Base-by-base conservation (phyloP, 2,113 vertebrate species). In the Piliocolobus tephrosceles region DNA sequence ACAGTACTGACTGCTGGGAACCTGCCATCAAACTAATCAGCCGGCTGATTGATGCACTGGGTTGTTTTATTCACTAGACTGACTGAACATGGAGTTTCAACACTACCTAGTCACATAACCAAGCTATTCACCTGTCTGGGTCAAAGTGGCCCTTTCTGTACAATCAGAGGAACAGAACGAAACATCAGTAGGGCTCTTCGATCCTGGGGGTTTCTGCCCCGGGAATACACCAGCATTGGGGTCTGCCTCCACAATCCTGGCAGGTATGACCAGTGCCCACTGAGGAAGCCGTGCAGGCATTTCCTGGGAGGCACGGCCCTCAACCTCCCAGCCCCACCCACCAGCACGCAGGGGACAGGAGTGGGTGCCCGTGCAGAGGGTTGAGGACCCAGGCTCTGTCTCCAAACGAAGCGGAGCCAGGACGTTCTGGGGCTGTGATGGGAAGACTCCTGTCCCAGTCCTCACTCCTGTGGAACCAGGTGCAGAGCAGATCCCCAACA, bases 1-100 rank as follows among this genome's bases (percentile, higher is more conserved):
- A 64, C 27, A 64, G 14, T 13, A 20, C 5, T 11, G 47, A 22
- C 23, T 47, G 22, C 27, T 11, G 64, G 66, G 22, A 90, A 32
- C 14, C 1, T 17, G 27, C 20, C 52, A 11, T 70, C 14, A 38
- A 38, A 27, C 30, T 17, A 16, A 27, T 1, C 9, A 8, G 18
- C 5, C 1, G 3, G 52, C 23, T 35, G 27, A n/a, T 0, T 2
- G 45, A 25, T 2, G 9, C 1, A 1, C 1, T 1, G 0, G 50
- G 50, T 6, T 3, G 30, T 57, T 12, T 40, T 38, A 85, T 6
- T 8, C 7, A 70, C 20, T 8, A 35, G 47, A 14, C 4, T 12
- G 10, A 35, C 18, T 7, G 58, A 55, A 58, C 5, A 0, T 1
- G 72, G 30, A 23, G 17, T 32, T n/a, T 23, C 78, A 30, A 27